These are phyloP conservation scores for Aptenodytes forsteri DNA, from an alignment of 2,113 vertebrate species.

Conservation along the genomic window DNA sequence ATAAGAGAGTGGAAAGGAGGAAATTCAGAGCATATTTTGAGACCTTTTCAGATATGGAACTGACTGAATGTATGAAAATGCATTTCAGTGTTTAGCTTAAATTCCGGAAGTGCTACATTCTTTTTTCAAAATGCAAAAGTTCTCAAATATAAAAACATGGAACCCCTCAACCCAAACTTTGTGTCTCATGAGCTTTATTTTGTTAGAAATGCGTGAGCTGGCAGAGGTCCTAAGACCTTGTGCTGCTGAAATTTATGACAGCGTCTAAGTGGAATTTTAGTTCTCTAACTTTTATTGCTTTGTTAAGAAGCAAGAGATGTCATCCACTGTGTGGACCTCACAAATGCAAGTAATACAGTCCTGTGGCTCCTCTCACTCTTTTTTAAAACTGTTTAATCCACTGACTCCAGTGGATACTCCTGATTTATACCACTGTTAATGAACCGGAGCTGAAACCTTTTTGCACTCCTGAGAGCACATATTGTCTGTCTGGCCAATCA, in stretches of 20 bases:
- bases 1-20: background rate
- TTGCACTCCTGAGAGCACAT: background rate
- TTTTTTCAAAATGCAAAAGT: background rate
- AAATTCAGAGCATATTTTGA: background rate
- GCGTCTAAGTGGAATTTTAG: background rate
- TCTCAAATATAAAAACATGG: background rate
- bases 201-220: background rate
- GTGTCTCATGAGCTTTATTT: background rate
- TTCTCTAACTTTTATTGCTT: background rate
- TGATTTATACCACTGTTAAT: background rate
- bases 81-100: background rate
- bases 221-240: background rate
- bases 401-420: background rate
- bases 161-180: background rate
- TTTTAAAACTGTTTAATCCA: background rate
- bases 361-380: background rate
- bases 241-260: background rate
- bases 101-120: background rate
- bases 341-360: background rate
- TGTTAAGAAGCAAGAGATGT: background rate
- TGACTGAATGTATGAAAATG: background rate
- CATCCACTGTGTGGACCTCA: background rate
- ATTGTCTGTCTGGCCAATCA: background rate
- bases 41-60: background rate
- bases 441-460: background rate